These are phyloP conservation scores for Muscicapa comitata DNA, from an alignment of 2,797 vertebrate species.

Conservation along the genomic window DNA sequence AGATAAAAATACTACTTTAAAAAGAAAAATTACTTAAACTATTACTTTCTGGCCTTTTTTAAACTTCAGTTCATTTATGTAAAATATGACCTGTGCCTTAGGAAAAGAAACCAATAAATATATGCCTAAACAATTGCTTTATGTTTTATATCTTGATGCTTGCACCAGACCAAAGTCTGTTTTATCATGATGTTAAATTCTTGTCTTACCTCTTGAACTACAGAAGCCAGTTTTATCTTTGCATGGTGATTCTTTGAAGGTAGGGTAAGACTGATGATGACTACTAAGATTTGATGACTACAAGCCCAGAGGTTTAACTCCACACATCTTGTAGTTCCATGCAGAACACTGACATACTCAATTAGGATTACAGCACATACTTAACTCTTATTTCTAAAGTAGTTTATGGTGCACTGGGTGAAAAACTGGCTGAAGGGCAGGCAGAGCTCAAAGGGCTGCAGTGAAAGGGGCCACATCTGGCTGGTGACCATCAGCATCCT, in stretches of 20 bases:
- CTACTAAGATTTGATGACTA: not conserved
- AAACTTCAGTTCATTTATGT: not conserved
- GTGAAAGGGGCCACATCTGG: not conserved
- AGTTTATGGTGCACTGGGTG: accelerated
- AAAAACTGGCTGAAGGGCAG: not conserved
- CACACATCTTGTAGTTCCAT: not conserved
- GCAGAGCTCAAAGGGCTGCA: not conserved
- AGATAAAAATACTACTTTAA: not conserved
- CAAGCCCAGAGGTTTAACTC: not conserved
- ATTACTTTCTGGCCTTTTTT: not conserved
- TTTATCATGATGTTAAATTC: not conserved
- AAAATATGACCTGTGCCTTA: not conserved
- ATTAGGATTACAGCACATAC: not conserved
- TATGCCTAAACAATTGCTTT: not conserved
- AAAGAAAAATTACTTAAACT: not conserved
- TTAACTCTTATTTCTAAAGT: not conserved
- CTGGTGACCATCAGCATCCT: not conserved
- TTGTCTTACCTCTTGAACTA: not conserved
- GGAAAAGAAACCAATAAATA: not conserved
- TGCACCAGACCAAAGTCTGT: not conserved
- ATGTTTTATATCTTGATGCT: not conserved
- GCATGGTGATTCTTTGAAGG: not conserved
- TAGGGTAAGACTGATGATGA: not conserved
- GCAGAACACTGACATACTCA: not conserved
- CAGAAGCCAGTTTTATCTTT: not conserved